Conservation (phyloP, 2,113 vertebrate genomes). For the Salvator merianae region DNA sequence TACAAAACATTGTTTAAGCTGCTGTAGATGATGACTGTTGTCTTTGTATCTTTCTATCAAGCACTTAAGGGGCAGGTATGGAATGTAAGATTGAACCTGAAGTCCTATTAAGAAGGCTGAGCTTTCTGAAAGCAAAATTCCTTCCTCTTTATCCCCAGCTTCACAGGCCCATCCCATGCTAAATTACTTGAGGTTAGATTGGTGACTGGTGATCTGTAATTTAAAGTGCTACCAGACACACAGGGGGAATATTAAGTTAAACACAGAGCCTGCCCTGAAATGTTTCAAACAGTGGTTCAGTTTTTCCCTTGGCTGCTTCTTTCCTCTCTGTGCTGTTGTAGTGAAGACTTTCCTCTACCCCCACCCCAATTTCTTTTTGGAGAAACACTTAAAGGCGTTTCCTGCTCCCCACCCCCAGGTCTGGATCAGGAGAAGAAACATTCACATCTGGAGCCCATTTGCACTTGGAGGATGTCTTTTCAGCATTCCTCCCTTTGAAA, state of each 20-base stretch:
- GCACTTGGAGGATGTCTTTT: conserved; percentile 66
- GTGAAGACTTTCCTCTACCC: background rate
- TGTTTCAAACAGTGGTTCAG: conserved; percentile 39
- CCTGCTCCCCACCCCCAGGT: conserved; percentile 13
- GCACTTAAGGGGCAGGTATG: conserved; percentile 23
- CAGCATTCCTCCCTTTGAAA: conserved; percentile 76
- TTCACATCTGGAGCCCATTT: conserved; percentile 77
- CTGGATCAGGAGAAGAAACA: conserved; percentile 60
- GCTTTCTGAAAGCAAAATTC: conserved; percentile 15
- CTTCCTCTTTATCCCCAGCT: conserved; percentile 1
- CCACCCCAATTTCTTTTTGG: conserved; percentile 52
- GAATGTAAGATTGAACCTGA: conserved; percentile 8
- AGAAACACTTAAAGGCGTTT: conserved; percentile 56
- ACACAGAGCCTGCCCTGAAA: background rate
- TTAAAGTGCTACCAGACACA: conserved; percentile 26
- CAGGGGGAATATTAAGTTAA: conserved; percentile 15
- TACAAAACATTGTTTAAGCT: conserved; percentile 39
- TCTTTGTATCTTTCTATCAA: background rate
- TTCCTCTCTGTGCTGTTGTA: conserved; percentile 24
- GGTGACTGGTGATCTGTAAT: background rate
- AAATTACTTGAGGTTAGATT: conserved; percentile 12
- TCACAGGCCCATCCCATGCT: conserved; percentile 23
- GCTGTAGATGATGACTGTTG: background rate
- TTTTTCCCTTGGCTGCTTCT: conserved; percentile 24
- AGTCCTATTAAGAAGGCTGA: background rate